Percentiles rank a stretch among this genome's conserved stretches.
Evolutionary conservation across 2,797 vertebrate genomes (phyloP).

Genomic region (Kryptolebias ocellatus): DNA sequence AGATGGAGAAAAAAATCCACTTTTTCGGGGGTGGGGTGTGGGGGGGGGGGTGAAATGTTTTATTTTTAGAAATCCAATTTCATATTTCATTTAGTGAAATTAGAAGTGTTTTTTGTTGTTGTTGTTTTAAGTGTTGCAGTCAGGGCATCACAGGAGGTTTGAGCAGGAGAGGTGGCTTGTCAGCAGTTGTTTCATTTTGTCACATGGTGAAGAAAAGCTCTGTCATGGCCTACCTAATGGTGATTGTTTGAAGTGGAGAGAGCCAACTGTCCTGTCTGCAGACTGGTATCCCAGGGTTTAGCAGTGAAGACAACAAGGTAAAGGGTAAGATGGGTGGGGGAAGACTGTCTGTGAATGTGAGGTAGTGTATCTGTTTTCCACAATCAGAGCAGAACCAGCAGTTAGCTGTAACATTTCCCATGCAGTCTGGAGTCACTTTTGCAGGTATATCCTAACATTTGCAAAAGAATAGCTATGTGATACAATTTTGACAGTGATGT

Average conservation of each 20-base stretch:
- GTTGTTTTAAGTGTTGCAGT: conserved; percentile 40
- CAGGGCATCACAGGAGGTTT: conserved; percentile 40
- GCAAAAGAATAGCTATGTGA: too few species aligned
- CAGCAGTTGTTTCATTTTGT: conserved; percentile 76
- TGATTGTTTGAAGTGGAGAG: conserved; percentile 67
- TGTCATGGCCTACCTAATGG: conserved; percentile 76
- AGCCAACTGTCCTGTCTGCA: conserved; percentile 59
- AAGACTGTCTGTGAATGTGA: not conserved
- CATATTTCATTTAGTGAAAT: conserved; percentile 26
- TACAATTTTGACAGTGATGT: too few species aligned
- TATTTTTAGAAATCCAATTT: conserved; percentile 18
- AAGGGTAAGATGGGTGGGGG: not conserved
- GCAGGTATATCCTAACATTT: too few species aligned
- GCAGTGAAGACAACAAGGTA: conserved; percentile 26
- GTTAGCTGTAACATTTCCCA: too few species aligned
- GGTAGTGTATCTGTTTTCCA: not conserved
- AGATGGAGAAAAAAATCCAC: conserved; percentile 33
- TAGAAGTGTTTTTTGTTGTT: conserved; percentile 17
- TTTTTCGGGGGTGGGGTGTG: too few species aligned
- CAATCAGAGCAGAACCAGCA: too few species aligned
- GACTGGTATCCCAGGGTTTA: conserved; percentile 53
- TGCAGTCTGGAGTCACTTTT: too few species aligned
- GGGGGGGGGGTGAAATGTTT: conserved; percentile 25
- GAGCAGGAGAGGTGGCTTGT: conserved; percentile 63
- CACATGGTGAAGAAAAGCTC: conserved; percentile 71